Percentiles rank a stretch among this genome's conserved stretches.
Evolutionary conservation across 2,888 invertebrate genomes (phyloP).

Genomic region (Periphyllus acericola): DNA sequence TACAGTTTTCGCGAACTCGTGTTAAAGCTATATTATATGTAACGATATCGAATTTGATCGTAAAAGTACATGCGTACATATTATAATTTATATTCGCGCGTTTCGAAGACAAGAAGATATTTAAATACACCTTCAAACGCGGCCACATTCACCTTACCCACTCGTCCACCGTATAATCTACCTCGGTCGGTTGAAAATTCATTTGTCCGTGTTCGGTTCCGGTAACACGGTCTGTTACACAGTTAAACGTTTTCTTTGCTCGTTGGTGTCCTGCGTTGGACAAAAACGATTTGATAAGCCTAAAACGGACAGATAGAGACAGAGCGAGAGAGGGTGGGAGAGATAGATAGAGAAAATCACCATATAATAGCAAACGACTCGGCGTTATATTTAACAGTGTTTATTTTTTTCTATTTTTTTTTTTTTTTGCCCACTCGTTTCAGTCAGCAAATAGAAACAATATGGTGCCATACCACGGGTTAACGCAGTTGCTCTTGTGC

Average conservation of each 20-base stretch:
- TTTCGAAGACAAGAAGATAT: not conserved
- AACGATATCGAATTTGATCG: no score
- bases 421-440: not conserved
- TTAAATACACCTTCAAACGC: not conserved
- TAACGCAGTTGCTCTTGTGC: not conserved
- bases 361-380: not conserved
- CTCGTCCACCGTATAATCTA: not conserved
- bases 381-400: no score
- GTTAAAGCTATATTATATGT: not conserved
- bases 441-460: not conserved
- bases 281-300: not conserved
- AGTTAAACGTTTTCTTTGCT: conserved; percentile 1
- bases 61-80: not conserved
- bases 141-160: not conserved
- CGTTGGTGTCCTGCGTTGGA: not conserved
- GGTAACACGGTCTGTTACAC: conserved; percentile 5
- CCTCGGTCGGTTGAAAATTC: not conserved
- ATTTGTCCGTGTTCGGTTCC: not conserved
- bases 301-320: not conserved
- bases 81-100: not conserved
- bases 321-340: no score
- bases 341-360: not conserved
- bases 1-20: not conserved
- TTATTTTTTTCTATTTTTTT: no score
- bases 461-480: conserved; percentile 49